Base-by-base conservation (phyloP, 1,140 invertebrate species). In the Archegozetes longisetosus region DNA sequence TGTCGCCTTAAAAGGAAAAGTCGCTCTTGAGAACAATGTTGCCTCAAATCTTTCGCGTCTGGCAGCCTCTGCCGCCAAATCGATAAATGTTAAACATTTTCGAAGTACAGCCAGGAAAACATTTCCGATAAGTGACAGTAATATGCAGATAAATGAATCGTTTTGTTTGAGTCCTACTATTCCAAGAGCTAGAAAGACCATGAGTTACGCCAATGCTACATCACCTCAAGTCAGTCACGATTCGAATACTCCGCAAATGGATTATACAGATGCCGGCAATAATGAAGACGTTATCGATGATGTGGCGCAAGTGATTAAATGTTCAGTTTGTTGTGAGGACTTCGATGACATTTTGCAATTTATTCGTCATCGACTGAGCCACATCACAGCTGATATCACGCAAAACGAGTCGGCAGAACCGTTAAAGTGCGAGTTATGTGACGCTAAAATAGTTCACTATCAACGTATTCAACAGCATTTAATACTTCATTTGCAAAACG, bases 381-480 rank as follows among this genome's bases (percentile, higher is more conserved):
- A 58, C 20, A 50, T 58, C 6, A n/a, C 55, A n/a, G 24, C 46
- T n/a, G 22, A 58, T n/a, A 52, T 22, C 14, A 26, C 12, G 17
- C 29, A 29, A 1, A 22, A 4, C 22, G 13, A 13, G 12, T 20
- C 12, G 3, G 13, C 24, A 2, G 40, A 50, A 3, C 12, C n/a
- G 2, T 17, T 50, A 17, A 12, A 52, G 3, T 58, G 55, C 47
- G 55, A 58, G 48, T 25, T 58, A 23, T 58, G 55, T 24, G 1
- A 20, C 28, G 40, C n/a, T 12, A 47, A 49, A 20, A 20, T 48
- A 25, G 3, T 14, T 58, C 14, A 50, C 27, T 23, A 23, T 58
- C 55, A 49, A 27, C 55, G 55, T n/a, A 58, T 58, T 2, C 55
- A 40, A 50, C 40, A 50, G 22, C 55, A 58, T 50, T 22, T 58